A percentile compares a stretch with the other conserved stretches of the same genome.
phyloP scores from a whole-genome alignment of 2,888 invertebrate species.

The Monopis laevigella region DNA sequence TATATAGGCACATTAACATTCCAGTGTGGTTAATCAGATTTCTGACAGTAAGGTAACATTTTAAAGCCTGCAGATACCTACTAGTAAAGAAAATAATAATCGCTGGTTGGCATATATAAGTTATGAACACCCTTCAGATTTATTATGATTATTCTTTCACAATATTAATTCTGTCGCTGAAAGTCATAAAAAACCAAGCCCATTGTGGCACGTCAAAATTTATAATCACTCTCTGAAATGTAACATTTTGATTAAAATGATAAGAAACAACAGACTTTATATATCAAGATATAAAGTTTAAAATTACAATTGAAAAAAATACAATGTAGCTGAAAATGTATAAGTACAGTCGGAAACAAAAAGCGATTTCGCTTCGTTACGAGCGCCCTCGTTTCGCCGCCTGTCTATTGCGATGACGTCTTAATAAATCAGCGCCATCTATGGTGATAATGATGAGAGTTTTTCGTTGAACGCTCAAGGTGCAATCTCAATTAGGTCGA shows the following conservation, averaged over 20 bases:
- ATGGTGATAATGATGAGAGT: conserved; percentile 55
- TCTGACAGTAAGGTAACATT: too few species aligned
- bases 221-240: conserved; percentile 2
- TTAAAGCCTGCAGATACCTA: too few species aligned
- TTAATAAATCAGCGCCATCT: conserved; percentile 59
- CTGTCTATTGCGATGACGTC: conserved; percentile 49
- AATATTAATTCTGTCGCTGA: too few species aligned
- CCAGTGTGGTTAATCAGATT: too few species aligned
- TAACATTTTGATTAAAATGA: background rate
- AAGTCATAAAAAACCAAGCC: background rate
- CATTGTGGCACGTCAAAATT: conserved; percentile 9
- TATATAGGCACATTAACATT: too few species aligned
- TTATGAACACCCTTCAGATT: too few species aligned
- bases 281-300: too few species aligned
- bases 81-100: too few species aligned
- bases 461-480: conserved; percentile 36
- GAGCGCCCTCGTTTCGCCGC: conserved; percentile 6
- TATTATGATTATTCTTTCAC: too few species aligned
- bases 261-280: too few species aligned
- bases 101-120: too few species aligned
- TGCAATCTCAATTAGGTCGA: conserved; percentile 63
- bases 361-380: conserved; percentile 5
- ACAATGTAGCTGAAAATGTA: background rate
- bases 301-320: background rate
- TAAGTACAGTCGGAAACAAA: conserved; percentile 2